phyloP scores from a whole-genome alignment of 2,113 vertebrate genomes.

The Recurvirostra avosetta region DNA sequence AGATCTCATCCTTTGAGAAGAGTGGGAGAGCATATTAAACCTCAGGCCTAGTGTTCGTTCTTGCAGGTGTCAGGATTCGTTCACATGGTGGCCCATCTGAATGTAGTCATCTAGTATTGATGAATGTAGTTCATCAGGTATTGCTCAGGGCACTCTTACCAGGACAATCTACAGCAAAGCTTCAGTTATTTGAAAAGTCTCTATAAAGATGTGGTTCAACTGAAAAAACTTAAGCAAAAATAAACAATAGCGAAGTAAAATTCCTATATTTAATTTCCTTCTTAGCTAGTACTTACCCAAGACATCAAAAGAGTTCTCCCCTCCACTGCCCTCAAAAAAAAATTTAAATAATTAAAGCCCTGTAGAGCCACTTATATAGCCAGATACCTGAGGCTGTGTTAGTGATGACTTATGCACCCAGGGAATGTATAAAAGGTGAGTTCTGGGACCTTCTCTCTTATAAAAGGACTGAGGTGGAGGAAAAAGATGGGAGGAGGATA shows the following conservation, averaged over 20 bases:
- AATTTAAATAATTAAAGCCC: neutral
- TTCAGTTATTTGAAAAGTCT: neutral
- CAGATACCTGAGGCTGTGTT: neutral
- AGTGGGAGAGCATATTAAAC: neutral
- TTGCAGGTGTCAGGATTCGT: neutral
- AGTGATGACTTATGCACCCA: neutral
- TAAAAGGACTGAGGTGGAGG: neutral
- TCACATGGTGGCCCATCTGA: neutral
- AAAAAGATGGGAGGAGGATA: neutral
- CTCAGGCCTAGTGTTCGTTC: neutral
- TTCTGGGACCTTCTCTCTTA: neutral
- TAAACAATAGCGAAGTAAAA: neutral
- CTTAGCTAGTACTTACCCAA: neutral
- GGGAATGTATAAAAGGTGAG: neutral
- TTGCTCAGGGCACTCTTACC: neutral
- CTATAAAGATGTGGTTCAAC: neutral
- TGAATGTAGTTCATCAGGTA: neutral
- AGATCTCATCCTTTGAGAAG: neutral
- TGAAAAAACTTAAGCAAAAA: neutral
- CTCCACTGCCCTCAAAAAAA: accelerated
- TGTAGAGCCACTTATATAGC: neutral
- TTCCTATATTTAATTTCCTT: neutral
- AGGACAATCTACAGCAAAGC: neutral
- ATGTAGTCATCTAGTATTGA: too few relatives aligned
- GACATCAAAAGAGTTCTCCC: neutral